These are phyloP conservation scores for Litoditis marina DNA, from an alignment of 2,888 invertebrate species.

Conservation along the genomic window DNA sequence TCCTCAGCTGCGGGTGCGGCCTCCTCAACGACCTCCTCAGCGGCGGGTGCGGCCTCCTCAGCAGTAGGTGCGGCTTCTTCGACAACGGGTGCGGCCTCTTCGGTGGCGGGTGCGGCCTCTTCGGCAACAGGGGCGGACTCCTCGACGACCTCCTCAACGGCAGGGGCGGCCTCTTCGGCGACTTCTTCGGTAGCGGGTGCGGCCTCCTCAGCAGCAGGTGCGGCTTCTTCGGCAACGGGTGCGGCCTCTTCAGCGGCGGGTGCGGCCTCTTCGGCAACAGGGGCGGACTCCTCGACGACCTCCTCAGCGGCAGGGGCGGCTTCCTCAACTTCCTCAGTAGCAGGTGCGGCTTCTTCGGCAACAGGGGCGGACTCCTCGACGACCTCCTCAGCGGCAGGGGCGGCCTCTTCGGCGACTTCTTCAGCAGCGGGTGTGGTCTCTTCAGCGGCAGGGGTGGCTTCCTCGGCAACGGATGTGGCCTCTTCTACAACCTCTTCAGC, in stretches of 20 bases:
- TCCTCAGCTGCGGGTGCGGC: constrained; percentile 18
- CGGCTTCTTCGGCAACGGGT: neutral
- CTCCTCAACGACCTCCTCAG: constrained; percentile 14
- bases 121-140: constrained; percentile 14
- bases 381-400: constrained; percentile 18
- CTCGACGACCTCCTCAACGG: constrained; percentile 6
- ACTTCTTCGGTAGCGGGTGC: neutral
- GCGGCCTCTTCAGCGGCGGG: neutral
- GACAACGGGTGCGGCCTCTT: no score
- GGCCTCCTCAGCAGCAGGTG: neutral
- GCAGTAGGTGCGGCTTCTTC: constrained; percentile 8
- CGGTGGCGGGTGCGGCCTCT: no score
- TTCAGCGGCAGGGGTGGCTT: constrained; percentile 18
- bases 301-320: neutral
- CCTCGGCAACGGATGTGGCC: constrained; percentile 52
- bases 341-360: constrained; percentile 14
- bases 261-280: neutral
- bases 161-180: constrained; percentile 9
- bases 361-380: constrained; percentile 14
- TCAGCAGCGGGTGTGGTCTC: constrained; percentile 24
- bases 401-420: constrained; percentile 36
- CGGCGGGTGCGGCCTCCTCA: constrained; percentile 5
- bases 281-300: no score
- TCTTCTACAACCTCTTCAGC: no score
- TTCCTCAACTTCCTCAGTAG: constrained; percentile 3